These are phyloP conservation scores for Conistra vaccinii DNA, from an alignment of 2,888 invertebrate genomes.

Conservation along the genomic window DNA sequence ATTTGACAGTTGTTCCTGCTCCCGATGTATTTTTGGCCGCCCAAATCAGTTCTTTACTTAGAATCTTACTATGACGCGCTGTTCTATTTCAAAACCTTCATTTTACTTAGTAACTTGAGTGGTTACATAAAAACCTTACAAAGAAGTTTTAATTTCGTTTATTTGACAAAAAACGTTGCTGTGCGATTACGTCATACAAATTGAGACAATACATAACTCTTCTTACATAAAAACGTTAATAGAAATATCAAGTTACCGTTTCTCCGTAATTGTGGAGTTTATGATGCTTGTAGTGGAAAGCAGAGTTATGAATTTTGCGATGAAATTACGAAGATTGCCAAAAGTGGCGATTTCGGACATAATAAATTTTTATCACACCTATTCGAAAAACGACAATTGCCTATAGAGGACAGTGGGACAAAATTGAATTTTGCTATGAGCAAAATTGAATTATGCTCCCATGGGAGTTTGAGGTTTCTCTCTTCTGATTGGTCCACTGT, in stretches of 20 bases:
- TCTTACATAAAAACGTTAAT: slow-evolving; percentile 31
- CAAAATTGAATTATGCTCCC: no score
- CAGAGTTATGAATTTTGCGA: neutral
- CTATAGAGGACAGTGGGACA: no score
- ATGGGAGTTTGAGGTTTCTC: no score
- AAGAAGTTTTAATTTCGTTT: slow-evolving; percentile 31
- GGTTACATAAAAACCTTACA: slow-evolving; percentile 35
- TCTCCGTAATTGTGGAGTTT: neutral
- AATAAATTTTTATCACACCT: no score
- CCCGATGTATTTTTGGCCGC: no score
- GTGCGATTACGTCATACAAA: slow-evolving; percentile 16
- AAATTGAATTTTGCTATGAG: no score
- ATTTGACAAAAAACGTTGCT: slow-evolving; percentile 22
- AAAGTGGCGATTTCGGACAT: neutral
- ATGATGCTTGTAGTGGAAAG: neutral
- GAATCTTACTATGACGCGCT: neutral
- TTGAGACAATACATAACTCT: slow-evolving; percentile 4
- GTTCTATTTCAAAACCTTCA: neutral
- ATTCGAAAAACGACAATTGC: no score
- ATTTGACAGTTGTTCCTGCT: no score
- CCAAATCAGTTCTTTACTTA: neutral
- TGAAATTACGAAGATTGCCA: neutral
- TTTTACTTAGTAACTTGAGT: slow-evolving; percentile 13
- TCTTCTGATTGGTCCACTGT: no score
- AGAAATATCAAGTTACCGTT: slow-evolving; percentile 35